A percentile compares a stretch with the other conserved stretches of the same genome.
phyloP scores from a whole-genome alignment of 2,113 vertebrate species.

The Cairina moschata region DNA sequence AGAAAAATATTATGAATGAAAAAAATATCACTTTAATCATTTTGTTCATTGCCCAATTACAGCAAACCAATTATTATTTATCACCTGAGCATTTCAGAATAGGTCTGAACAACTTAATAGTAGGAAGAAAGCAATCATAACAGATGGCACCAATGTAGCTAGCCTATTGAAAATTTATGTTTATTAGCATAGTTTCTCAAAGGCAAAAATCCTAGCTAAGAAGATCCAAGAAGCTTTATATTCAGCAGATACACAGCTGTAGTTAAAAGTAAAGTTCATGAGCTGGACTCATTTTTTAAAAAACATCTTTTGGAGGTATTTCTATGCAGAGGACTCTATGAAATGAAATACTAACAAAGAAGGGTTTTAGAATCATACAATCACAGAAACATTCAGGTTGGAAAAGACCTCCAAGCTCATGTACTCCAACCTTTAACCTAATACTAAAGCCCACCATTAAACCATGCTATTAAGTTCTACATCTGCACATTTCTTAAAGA shows the following conservation, averaged over 20 bases:
- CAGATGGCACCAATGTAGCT: conserved; percentile 1
- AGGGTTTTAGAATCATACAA: not conserved
- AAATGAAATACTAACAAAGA: not conserved
- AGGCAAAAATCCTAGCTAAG: not conserved
- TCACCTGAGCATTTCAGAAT: not conserved
- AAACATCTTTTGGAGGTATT: not conserved
- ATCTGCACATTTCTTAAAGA: no score
- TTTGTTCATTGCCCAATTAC: not conserved
- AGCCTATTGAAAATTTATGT: not conserved
- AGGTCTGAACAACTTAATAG: not conserved
- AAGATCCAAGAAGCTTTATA: not conserved
- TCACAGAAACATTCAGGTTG: no score
- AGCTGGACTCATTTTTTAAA: not conserved
- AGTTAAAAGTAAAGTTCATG: not conserved
- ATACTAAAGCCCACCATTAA: no score
- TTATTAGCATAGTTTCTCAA: not conserved
- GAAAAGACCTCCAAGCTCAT: no score
- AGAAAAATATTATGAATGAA: not conserved
- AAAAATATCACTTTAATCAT: not conserved
- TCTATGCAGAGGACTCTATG: not conserved
- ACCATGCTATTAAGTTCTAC: no score
- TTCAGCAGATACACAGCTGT: not conserved
- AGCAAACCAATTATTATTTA: conserved; percentile 17
- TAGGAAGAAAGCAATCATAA: not conserved
- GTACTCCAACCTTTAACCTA: no score